Evolutionary conservation across 35 echinoderm and acorn worm species (phyloP).

Genomic region (Anneissia japonica): DNA sequence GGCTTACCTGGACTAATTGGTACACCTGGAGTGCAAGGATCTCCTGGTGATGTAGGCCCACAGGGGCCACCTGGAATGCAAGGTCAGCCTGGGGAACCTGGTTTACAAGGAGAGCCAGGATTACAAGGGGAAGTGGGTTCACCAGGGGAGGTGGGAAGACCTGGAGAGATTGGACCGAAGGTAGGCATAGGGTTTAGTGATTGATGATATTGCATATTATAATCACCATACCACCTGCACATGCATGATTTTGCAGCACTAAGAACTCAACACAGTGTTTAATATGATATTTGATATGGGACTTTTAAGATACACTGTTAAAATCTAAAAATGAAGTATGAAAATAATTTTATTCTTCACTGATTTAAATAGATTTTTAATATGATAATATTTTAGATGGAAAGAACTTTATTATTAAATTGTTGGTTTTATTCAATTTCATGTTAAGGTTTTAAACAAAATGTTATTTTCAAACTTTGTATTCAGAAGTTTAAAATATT

Average conservation of each 20-base stretch:
- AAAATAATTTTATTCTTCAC: too few species aligned
- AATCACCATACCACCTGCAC: not conserved
- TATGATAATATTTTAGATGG: too few species aligned
- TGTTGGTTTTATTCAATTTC: too few species aligned
- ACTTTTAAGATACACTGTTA: too few species aligned
- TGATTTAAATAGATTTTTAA: too few species aligned
- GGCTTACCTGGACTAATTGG: not conserved
- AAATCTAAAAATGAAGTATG: too few species aligned
- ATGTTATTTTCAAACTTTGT: too few species aligned
- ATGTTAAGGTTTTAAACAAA: too few species aligned
- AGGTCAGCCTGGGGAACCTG: not conserved
- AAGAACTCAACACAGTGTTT: too few species aligned
- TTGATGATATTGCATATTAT: not conserved
- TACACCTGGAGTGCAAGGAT: not conserved
- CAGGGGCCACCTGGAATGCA: not conserved
- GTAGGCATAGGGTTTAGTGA: not conserved
- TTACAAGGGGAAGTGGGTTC: not conserved
- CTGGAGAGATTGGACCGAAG: not conserved
- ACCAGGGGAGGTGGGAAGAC: not conserved
- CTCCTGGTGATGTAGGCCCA: not conserved
- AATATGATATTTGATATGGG: too few species aligned
- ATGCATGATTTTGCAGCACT: not conserved
- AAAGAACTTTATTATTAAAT: too few species aligned
- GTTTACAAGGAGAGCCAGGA: not conserved
- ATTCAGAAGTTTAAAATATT: too few species aligned